Conservation (phyloP, 2,113 vertebrate genomes). For the Pseudorectes ferrugineus region DNA sequence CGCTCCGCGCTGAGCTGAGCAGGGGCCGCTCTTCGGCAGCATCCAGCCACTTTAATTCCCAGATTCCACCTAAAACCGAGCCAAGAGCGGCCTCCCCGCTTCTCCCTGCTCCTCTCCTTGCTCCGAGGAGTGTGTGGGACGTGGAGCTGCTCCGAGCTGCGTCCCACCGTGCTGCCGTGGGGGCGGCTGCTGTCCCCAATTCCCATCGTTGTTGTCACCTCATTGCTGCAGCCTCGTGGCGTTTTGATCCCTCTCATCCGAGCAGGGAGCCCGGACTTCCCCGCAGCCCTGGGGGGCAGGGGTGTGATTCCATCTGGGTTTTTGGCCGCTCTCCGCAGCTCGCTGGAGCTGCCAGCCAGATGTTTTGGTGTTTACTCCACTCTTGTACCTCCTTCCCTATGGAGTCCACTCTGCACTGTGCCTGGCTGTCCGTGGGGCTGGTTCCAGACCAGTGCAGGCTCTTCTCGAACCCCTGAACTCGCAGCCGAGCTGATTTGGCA, state of each 20-base stretch:
- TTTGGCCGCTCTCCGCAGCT: neutral
- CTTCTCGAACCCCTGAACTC: neutral
- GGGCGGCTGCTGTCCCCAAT: neutral
- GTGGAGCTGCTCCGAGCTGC: neutral
- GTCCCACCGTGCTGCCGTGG: neutral
- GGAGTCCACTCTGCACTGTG: no score
- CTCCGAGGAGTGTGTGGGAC: neutral
- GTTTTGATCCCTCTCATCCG: neutral
- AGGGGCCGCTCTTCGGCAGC: neutral
- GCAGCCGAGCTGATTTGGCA: neutral
- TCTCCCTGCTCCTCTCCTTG: neutral
- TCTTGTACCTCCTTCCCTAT: neutral
- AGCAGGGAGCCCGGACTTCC: neutral
- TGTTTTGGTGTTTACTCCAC: neutral
- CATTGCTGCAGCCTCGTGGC: neutral
- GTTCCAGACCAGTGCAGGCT: neutral
- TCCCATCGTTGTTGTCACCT: rapidly evolving
- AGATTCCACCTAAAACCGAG: neutral
- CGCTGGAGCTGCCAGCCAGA: neutral
- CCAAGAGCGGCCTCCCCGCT: neutral
- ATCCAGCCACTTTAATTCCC: neutral
- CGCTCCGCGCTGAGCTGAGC: rapidly evolving
- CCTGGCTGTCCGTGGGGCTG: neutral
- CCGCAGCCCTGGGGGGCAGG: neutral
- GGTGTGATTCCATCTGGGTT: neutral